Percentiles rank a stretch among this genome's conserved stretches.
phyloP scores from a whole-genome alignment of 2,797 vertebrate genomes.

The Betta splendens region DNA sequence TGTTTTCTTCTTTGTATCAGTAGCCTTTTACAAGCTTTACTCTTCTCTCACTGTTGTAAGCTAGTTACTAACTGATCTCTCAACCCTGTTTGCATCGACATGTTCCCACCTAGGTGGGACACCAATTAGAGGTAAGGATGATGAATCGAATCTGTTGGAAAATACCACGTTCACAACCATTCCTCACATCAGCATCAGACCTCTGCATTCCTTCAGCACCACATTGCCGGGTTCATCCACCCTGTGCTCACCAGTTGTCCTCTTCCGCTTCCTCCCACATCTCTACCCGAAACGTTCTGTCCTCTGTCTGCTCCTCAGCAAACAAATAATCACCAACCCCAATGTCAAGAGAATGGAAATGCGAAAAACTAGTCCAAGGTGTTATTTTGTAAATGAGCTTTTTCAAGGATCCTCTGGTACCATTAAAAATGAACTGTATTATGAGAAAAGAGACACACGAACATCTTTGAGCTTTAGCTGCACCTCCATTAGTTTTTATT shows the following conservation, averaged over 20 bases:
- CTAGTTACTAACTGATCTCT: conserved; percentile 79
- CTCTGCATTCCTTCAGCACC: conserved; percentile 32
- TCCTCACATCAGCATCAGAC: conserved; percentile 51
- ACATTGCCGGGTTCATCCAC: conserved; percentile 62
- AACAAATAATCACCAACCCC: conserved; percentile 74
- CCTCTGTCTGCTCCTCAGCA: conserved; percentile 60
- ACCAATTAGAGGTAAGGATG: conserved; percentile 85
- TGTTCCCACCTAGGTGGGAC: conserved; percentile 83
- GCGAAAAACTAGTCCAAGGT: conserved; percentile 35
- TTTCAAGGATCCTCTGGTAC: conserved; percentile 18
- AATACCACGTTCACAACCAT: conserved; percentile 61
- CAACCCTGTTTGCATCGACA: conserved; percentile 79
- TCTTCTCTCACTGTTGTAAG: conserved; percentile 64
- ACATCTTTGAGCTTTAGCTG: conserved; percentile 10
- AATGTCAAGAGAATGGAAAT: conserved; percentile 36
- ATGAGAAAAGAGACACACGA: conserved; percentile 12
- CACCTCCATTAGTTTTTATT: conserved; percentile 42
- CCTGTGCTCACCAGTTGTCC: conserved; percentile 23
- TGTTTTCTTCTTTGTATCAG: conserved; percentile 26
- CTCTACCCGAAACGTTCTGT: conserved; percentile 54
- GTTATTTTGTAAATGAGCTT: conserved; percentile 43
- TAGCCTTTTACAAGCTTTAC: conserved; percentile 61
- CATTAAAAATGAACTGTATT: background rate
- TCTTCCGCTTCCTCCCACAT: conserved; percentile 31
- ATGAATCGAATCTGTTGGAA: conserved; percentile 64